A percentile compares a stretch with the other conserved stretches of the same genome.
These are phyloP conservation scores for Bungarus multicinctus DNA, from an alignment of 2,113 vertebrate species.

Conservation along the genomic window DNA sequence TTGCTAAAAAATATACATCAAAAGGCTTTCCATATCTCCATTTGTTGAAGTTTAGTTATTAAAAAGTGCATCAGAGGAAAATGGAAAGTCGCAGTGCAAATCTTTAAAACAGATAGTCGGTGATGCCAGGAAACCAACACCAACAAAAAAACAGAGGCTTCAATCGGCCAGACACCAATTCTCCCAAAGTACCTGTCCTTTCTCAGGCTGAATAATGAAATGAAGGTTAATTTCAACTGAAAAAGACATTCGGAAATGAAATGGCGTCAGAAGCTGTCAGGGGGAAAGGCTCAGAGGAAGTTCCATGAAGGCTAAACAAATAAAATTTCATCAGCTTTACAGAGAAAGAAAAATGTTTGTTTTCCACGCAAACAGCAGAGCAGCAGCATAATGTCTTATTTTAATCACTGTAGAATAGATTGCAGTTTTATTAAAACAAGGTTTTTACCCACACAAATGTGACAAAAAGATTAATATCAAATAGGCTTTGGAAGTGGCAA, in stretches of 20 bases:
- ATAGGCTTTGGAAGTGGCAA: constrained; percentile 40
- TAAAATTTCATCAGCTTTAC: constrained; percentile 24
- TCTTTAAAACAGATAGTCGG: constrained; percentile 32
- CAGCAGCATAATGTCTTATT: constrained; percentile 18
- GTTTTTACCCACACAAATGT: constrained; percentile 20
- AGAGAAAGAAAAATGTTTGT: constrained; percentile 12
- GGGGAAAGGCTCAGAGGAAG: constrained; percentile 14
- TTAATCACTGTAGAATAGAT: constrained; percentile 9
- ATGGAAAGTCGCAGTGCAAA: neutral
- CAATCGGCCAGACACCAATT: neutral
- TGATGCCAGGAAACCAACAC: constrained; percentile 14
- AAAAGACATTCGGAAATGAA: constrained; percentile 34
- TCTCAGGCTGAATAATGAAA: constrained; percentile 32
- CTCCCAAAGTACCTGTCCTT: neutral
- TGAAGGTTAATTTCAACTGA: constrained; percentile 41
- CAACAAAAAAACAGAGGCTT: constrained; percentile 10
- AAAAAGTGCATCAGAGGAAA: neutral
- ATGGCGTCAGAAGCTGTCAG: constrained; percentile 1
- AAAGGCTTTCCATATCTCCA: neutral
- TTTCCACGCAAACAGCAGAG: constrained; percentile 18
- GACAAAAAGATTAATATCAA: constrained; percentile 40
- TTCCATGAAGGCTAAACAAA: constrained; percentile 38
- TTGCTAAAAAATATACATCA: neutral
- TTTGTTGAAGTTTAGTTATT: neutral
- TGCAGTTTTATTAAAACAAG: constrained; percentile 35